phyloP scores from a whole-genome alignment of 2,113 vertebrate genomes.

The Corapipo altera region DNA sequence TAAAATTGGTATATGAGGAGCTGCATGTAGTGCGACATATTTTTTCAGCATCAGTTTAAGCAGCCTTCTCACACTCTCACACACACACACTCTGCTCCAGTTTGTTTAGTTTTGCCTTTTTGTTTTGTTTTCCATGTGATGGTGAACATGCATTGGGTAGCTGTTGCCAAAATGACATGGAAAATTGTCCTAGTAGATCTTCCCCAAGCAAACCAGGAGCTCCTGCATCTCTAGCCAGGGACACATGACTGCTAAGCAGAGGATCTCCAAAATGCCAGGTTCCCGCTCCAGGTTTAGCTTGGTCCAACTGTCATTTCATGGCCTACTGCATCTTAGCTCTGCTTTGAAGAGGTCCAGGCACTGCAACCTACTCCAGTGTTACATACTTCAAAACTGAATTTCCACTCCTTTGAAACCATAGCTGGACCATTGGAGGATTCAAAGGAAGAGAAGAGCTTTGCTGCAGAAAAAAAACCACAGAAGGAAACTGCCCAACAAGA shows the following conservation, averaged over 20 bases:
- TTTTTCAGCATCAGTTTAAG: not conserved
- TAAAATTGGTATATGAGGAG: not conserved
- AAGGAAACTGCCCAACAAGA: not conserved
- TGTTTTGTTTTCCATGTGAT: not conserved
- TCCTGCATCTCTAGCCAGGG: not conserved
- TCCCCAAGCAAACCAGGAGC: not conserved
- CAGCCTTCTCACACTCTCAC: not conserved
- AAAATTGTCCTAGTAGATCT: not conserved
- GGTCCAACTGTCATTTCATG: not conserved
- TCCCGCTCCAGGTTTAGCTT: not conserved
- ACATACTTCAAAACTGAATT: not conserved
- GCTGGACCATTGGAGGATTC: not conserved
- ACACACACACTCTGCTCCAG: too few relatives aligned
- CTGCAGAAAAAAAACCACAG: not conserved
- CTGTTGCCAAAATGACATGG: not conserved
- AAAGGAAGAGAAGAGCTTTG: not conserved
- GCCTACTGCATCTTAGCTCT: not conserved
- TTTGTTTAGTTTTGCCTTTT: not conserved
- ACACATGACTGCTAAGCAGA: accelerated
- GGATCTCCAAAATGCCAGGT: not conserved
- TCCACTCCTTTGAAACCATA: not conserved
- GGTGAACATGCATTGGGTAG: not conserved
- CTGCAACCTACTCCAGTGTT: not conserved
- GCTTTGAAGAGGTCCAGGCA: not conserved
- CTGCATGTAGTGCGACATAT: not conserved